A percentile compares a stretch with the other conserved stretches of the same genome.
Evolutionary conservation across 2,797 vertebrate genomes (phyloP).

Genomic region (Dicrostonyx torquatus): DNA sequence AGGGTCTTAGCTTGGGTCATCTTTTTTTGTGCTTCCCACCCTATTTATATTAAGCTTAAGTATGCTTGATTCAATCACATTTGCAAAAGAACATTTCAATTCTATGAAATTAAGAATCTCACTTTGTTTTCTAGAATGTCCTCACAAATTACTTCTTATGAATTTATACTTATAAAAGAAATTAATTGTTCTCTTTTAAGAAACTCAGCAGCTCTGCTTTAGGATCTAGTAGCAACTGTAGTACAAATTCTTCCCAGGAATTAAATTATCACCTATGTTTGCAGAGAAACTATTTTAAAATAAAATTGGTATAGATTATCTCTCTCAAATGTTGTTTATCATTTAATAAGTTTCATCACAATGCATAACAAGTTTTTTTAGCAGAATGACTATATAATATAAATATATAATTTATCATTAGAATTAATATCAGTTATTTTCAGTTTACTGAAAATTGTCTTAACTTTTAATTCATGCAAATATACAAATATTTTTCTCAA

Average conservation of each 20-base stretch:
- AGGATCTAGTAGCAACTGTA: neutral
- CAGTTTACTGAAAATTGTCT: neutral
- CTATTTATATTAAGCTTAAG: neutral
- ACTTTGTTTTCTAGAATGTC: neutral
- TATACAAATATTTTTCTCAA: neutral
- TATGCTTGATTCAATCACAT: neutral
- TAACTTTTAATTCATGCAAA: neutral
- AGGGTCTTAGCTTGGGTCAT: too few species aligned
- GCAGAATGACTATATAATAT: neutral
- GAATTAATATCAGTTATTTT: neutral
- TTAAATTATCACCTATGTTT: constrained; percentile 1
- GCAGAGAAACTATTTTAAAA: neutral
- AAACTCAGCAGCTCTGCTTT: neutral
- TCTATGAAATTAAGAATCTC: neutral
- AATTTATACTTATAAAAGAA: constrained; percentile 10
- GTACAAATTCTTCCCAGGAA: neutral
- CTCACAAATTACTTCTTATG: constrained; percentile 36
- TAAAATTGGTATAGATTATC: neutral
- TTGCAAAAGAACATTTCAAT: constrained; percentile 36
- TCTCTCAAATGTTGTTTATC: neutral
- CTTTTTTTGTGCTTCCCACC: neutral
- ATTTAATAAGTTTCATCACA: neutral
- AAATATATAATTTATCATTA: neutral
- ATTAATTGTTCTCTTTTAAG: neutral
- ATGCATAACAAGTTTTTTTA: neutral